Evolutionary conservation across 2,113 vertebrate species (phyloP), one percentile per base, ranked within the genome.

Genomic region (Labrus mixtus): DNA sequence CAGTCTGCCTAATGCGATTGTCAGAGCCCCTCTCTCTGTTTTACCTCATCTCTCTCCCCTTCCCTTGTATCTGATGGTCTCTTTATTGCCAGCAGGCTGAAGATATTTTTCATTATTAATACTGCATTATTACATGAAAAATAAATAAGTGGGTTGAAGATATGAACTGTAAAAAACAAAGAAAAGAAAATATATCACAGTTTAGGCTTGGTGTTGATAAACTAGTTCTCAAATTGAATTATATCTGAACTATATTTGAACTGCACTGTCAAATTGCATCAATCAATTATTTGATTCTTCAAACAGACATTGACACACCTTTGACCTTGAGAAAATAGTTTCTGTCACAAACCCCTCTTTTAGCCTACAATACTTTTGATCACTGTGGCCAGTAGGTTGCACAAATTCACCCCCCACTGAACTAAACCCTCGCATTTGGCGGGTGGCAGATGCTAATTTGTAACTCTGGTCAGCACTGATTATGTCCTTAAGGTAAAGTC

Each of bases 1-100:
- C 53, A 85, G 73, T 63, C 39, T 70, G 48, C 77, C 60, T 90
- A 89, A 84, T 88, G 76, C 37, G 68, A 87, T 88, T 90, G 56
- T 76, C 33, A 78, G 46, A 82, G 48, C 54, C 59, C 15, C 59
- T 39, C 41, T 7, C 51, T 56, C 22, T 7, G 36, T 65, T 68
- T 66, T 17, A 45, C 15, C 8, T 50, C 57, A 19, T 17, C 17
- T 61, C 20, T 58, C 22, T 22, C 51, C 37, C 54, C 39, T 33
- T 60, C 20, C 10, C 13, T 74, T 74, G 37, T 73, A 85, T 90
- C 73, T 79, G 78, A 84, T 82, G 19, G 37, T 74, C 10, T 72
- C 58, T 82, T 87, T 83, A 82, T 86, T 81, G 73, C 68, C 77
- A 37, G 72, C 12, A 76, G 64, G 69, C 50, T 63, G 57, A 77